Evolutionary conservation across 2,888 invertebrate genomes (phyloP).

Genomic region (Papilio demoleus): DNA sequence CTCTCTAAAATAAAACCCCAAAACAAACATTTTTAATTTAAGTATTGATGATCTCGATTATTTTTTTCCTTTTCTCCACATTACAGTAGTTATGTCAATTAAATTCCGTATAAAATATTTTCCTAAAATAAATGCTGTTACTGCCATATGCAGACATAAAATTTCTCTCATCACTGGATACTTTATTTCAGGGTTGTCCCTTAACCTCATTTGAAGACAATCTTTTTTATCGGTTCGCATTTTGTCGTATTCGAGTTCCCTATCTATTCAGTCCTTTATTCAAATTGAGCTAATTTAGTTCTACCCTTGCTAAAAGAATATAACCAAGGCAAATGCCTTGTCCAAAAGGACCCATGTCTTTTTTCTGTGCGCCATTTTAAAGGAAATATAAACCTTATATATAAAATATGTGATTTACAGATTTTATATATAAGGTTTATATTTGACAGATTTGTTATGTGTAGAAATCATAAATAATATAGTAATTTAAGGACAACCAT

Average conservation of each 20-base stretch:
- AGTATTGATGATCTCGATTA: not conserved
- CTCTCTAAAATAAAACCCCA: not conserved
- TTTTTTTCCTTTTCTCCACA: not conserved
- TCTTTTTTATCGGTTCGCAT: constrained; percentile 22
- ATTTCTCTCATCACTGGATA: not conserved
- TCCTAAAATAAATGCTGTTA: not conserved
- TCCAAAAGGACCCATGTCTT: not conserved
- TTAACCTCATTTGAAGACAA: constrained; percentile 19
- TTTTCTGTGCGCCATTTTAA: not conserved
- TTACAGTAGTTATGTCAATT: no score
- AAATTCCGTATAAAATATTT: no score
- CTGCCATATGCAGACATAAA: not conserved
- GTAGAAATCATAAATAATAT: no score
- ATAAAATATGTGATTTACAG: not conserved
- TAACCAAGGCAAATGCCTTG: constrained; percentile 14
- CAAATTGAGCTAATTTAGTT: constrained; percentile 29
- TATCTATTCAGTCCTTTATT: constrained; percentile 28
- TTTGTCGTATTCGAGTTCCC: constrained; percentile 13
- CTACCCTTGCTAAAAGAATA: constrained; percentile 15
- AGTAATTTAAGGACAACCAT: not conserved
- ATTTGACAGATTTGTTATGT: no score
- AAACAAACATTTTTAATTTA: not conserved
- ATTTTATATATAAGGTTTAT: no score
- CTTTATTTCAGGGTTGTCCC: constrained; percentile 17
- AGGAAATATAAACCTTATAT: not conserved